Evolutionary conservation across 2,113 vertebrate species (phyloP), one percentile per base, ranked within the genome.

Genomic region (Tyrannus savana): DNA sequence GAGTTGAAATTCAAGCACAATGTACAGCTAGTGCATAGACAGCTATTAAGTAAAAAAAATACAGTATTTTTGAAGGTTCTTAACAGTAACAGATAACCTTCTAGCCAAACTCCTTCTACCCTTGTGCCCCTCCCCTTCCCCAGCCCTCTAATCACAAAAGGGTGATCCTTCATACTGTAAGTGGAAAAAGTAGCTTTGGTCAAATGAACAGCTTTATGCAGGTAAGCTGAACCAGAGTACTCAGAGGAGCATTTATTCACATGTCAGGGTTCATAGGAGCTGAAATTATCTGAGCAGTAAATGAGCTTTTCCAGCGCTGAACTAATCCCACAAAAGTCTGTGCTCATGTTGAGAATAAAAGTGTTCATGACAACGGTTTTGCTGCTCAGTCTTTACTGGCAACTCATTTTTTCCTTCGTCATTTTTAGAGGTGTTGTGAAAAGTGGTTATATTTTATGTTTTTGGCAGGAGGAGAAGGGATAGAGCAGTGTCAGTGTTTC

Each of bases 201-300:
- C 78, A 84, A 56, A 62, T 55, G 53, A 88, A 50, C 27, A 71
- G 47, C 37, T 35, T 75, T 83, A 10, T 68, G 44, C 56, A 62
- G 15, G 30, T 87, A 79, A 77, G 41, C 56, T 83, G 69, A 68
- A 67, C 56, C 35, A 49, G 89, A 37, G 67, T 74, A 59, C 64
- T 90, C 62, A 35, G 59, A 69, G 42, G 46, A 87, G 39, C 30
- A 15, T 93, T 87, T 93, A 73, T 87, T 95, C 58, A 49, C 62
- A 14, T 47, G 46, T 79, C 37, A 77, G 79, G 31, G 56, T 86
- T 90, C 55, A 23, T 17, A 86, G 75, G 55, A 96, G 52, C 85
- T 94, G 93, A 94, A 96, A 88, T 94, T 90, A 79, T 87, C 53
- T 77, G 78, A 69, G 44, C 55, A 67, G 55, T 67, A 77, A 83